Evolutionary conservation across 2,797 vertebrate species (phyloP).

Genomic region (Phrynocephalus forsythii): DNA sequence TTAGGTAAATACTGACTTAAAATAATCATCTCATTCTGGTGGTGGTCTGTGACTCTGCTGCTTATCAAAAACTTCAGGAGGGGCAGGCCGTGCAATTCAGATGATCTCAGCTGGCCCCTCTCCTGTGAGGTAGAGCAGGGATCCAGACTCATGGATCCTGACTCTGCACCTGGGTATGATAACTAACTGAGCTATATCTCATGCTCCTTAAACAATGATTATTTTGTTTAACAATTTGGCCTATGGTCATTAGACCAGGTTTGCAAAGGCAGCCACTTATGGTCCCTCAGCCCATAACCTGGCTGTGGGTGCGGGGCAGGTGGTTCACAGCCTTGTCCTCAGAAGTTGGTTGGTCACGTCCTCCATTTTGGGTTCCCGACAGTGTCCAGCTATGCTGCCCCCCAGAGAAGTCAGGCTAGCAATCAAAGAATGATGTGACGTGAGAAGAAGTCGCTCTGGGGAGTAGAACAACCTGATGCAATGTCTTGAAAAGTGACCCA

Average conservation of each 20-base stretch:
- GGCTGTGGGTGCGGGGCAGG: too few species aligned
- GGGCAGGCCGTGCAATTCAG: not conserved
- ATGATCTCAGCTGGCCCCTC: not conserved
- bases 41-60: too few species aligned
- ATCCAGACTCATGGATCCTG: too few species aligned
- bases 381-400: not conserved
- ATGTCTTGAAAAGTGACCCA: constrained; percentile 57
- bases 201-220: not conserved
- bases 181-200: not conserved
- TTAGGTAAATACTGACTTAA: too few species aligned
- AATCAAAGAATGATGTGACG: not conserved
- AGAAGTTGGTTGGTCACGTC: not conserved
- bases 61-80: not conserved
- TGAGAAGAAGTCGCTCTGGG: constrained; percentile 2
- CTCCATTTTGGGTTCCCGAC: not conserved
- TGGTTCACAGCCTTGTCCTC: not conserved
- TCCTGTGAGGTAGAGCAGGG: not conserved
- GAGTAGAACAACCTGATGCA: constrained; percentile 61
- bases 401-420: not conserved
- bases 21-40: too few species aligned
- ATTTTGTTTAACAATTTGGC: not conserved
- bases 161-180: not conserved
- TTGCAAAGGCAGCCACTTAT: not conserved
- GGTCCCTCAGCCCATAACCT: too few species aligned
- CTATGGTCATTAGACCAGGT: not conserved